Evolutionary conservation across 2,888 invertebrate genomes (phyloP), one percentile per base, ranked within the genome.

Genomic region (Pseudanteris insignis): DNA sequence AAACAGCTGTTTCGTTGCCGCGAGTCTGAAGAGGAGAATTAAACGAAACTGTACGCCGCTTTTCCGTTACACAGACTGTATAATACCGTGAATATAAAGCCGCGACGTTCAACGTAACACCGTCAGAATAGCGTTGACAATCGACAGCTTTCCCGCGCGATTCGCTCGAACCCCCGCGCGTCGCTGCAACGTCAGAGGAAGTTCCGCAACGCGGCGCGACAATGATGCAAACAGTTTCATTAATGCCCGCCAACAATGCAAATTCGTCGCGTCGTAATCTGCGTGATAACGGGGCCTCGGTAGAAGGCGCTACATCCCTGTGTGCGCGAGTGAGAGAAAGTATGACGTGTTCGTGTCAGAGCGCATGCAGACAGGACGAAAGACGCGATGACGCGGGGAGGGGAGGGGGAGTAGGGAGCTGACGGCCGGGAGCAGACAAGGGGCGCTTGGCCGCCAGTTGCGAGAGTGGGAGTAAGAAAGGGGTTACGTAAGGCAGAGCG

Each of bases 141-240:
- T 40, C 32, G 32, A 25, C 37, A 14, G 2, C 10, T n/a, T 10
- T 36, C 29, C 47, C 47, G 33, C 33, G 21, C 28, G 41, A 29
- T 29, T 28, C 10, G 21, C 34, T 41, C 51, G 14, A 40, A 37
- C 38, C 46, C 14, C 18, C 18, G 37, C 2, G 29, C 13, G 13
- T 30, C 37, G 30, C 9, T 14, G 30, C 37, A 26, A 44, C 43
- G 37, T 37, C 26, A 44, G 32, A 44, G 44, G 32, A 37, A 25
- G 38, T 8, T 18, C 18, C 24, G 50, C 50, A 29, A 36, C 28
- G 46, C 33, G 36, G 51, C 37, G 30, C 51, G 44, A 44, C 44
- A 44, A 53, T 53, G 44, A 44, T 46, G 46, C 46, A 46, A 54
- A 54, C 54, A 54, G 53, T 53, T 53, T 53, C 53, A 53, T 53